Evolutionary conservation across 2,113 vertebrate species (phyloP).

Genomic region (Varanus komodoensis): DNA sequence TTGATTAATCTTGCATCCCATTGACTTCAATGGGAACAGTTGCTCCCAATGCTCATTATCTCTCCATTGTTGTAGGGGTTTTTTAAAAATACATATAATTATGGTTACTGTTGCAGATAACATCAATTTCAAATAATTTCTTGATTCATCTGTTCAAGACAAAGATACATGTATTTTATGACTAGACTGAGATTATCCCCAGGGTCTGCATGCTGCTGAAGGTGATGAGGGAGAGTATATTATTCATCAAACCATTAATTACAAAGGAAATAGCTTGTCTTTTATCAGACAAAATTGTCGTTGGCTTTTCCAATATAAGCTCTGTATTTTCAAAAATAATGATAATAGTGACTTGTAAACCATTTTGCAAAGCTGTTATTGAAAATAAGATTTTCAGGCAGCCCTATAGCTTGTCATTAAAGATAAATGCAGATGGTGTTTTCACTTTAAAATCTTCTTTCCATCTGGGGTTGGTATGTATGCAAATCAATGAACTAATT

Average conservation of each 20-base stretch:
- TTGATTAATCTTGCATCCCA: background rate
- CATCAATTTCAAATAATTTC: slow-evolving; percentile 13
- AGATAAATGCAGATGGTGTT: slow-evolving; percentile 64
- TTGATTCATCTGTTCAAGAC: background rate
- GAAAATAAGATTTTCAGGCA: slow-evolving; percentile 45
- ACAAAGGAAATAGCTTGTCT: background rate
- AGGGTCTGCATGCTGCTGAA: accelerated
- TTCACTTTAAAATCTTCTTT: slow-evolving; percentile 60
- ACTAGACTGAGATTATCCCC: background rate
- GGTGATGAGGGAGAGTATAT: background rate
- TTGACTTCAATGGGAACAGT: background rate
- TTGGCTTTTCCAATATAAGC: slow-evolving; percentile 18
- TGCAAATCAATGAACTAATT: slow-evolving; percentile 69
- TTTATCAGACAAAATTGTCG: background rate
- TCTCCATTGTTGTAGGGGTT: background rate
- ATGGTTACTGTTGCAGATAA: background rate
- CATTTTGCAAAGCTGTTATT: background rate
- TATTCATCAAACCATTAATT: slow-evolving; percentile 18
- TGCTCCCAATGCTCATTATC: background rate
- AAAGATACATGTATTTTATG: background rate
- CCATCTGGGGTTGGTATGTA: slow-evolving; percentile 59
- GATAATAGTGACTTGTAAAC: slow-evolving; percentile 18
- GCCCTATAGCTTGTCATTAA: slow-evolving; percentile 56
- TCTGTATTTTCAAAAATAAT: slow-evolving; percentile 24
- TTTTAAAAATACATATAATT: background rate